Base-by-base conservation (phyloP, 2,797 vertebrate species). In the Gambusia yucatana region DNA sequence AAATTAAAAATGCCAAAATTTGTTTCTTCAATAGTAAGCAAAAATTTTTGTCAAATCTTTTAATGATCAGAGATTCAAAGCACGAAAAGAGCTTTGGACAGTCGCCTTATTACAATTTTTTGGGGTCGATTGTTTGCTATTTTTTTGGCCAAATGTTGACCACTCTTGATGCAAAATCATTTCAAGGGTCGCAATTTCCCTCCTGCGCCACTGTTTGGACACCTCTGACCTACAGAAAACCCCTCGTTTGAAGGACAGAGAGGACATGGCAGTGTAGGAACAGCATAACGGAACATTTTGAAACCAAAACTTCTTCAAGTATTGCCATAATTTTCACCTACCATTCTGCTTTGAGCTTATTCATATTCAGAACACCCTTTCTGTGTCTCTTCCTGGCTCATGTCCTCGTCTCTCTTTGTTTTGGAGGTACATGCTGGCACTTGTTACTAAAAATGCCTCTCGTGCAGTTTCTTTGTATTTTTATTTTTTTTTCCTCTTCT, bases 381-480 rank as follows among this genome's bases (percentile, higher is more conserved):
- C 46, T 22, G 59, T 25, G 8, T 82, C 63, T 78, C 39, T 84
- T n/a, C 75, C 16, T 83, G 82, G 63, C 86, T 77, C 81, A 63
- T 11, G 1, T 91, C 83, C 75, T 84, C 67, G 14, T 55, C 78
- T 89, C 76, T 91, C 83, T 91, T 90, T 90, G 87, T 92, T 91
- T 92, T 92, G 82, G 88, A 90, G 80, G 78, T 82, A 82, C 92
- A 90, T 85, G 92, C 92, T 82, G 70, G 83, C 89, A 91, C 91
- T 90, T 86, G 93, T 90, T 92, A 85, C 91, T 92, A 89, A 90
- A 91, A 92, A 94, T 92, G 86, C 88, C 90, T 91, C 84, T 84
- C 81, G n/a, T 91, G 91, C 88, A 91, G 76, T 91, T 91, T 91
- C 84, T 91, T 69, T 46, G 86, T 84, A 73, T 48, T 86, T 67